Conservation (phyloP, 2,888 invertebrate genomes). For the Eudasyphora cyanicolor region DNA sequence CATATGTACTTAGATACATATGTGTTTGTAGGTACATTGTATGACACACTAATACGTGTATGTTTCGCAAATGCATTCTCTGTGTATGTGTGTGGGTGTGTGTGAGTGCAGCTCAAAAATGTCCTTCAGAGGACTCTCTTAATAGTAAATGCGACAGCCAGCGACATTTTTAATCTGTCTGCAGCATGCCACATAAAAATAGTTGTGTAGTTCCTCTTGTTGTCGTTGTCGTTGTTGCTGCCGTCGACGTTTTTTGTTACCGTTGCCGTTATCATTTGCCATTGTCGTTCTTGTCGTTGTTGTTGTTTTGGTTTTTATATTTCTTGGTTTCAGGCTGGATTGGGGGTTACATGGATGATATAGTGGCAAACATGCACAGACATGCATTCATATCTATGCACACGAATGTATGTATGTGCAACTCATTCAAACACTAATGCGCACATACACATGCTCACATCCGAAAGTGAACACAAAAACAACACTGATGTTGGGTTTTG, state of each 20-base stretch:
- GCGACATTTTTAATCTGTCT: constrained; percentile 67
- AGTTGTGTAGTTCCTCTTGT: neutral
- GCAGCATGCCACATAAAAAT: constrained; percentile 44
- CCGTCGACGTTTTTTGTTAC: constrained; percentile 2
- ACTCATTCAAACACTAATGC: no score
- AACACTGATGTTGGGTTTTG: constrained; percentile 1
- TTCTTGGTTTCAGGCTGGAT: neutral
- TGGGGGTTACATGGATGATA: neutral
- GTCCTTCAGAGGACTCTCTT: constrained; percentile 56
- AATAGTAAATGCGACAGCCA: constrained; percentile 55
- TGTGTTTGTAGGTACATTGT: neutral
- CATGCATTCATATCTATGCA: no score
- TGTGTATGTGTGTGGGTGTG: neutral
- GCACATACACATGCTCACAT: neutral
- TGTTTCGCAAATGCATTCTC: no score
- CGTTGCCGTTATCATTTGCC: no score
- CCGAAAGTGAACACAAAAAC: neutral
- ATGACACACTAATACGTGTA: no score
- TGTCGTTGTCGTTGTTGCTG: constrained; percentile 38
- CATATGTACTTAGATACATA: neutral
- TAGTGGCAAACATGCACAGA: neutral
- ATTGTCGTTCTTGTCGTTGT: no score
- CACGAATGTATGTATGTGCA: no score
- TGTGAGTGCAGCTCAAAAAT: constrained; percentile 15
- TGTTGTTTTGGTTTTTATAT: neutral